Evolutionary conservation across 2,797 vertebrate genomes (phyloP).

Genomic region (Hemibagrus guttatus): DNA sequence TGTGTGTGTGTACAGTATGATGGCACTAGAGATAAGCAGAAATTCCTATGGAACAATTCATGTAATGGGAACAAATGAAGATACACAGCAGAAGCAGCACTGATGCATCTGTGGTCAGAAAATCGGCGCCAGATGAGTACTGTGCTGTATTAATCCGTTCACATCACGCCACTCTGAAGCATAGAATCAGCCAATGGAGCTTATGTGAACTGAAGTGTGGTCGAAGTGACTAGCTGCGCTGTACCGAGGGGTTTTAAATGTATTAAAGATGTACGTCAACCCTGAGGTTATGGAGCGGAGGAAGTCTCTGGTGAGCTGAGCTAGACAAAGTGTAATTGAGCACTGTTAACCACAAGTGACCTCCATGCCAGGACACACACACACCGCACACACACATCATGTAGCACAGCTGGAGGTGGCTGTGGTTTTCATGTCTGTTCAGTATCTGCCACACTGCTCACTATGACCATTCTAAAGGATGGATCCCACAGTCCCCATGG

Average conservation of each 20-base stretch:
- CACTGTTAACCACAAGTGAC: slow-evolving; percentile 53
- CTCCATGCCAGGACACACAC: slow-evolving; percentile 41
- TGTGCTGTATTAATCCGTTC: slow-evolving; percentile 18
- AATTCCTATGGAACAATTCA: slow-evolving; percentile 41
- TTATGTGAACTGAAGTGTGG: slow-evolving; percentile 27
- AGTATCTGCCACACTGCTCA: slow-evolving; percentile 42
- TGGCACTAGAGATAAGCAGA: slow-evolving; percentile 14
- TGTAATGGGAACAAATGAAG: slow-evolving; percentile 43
- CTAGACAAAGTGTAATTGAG: slow-evolving; percentile 45
- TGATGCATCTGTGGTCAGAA: slow-evolving; percentile 23
- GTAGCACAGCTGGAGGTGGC: slow-evolving; percentile 39
- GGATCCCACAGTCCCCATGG: not conserved
- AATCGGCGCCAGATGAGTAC: slow-evolving; percentile 38
- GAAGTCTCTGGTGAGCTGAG: slow-evolving; percentile 42
- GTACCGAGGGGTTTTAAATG: slow-evolving; percentile 31
- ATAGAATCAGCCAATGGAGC: slow-evolving; percentile 29
- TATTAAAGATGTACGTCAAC: slow-evolving; percentile 52
- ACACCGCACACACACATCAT: not conserved
- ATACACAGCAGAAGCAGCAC: slow-evolving; percentile 11
- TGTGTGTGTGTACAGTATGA: not conserved
- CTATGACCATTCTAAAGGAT: slow-evolving; percentile 43
- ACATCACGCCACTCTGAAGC: slow-evolving; percentile 1
- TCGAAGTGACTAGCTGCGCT: slow-evolving; percentile 30
- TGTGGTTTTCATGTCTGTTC: slow-evolving; percentile 35
- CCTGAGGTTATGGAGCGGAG: slow-evolving; percentile 56